Evolutionary conservation across 1,140 invertebrate genomes (phyloP), one percentile per base, ranked within the genome.

Genomic region (Bombus terrestris): DNA sequence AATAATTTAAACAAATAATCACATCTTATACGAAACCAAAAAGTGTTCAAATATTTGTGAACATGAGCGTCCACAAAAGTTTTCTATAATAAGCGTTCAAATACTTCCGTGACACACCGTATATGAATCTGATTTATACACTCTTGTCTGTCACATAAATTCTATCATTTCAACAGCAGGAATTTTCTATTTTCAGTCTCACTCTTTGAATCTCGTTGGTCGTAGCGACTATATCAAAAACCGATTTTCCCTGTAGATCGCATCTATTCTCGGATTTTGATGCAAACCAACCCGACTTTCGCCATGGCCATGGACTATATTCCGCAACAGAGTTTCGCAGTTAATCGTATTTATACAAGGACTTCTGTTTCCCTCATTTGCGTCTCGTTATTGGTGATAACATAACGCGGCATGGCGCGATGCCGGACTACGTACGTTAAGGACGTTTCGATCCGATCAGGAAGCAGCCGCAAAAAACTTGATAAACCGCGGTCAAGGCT

Each of bases 281-380:
- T 43, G 22, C 25, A 57, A 78, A 69, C 12, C n/a, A 64, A 25
- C 15, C 57, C 32, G 3, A 28, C 64, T 75, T 57, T 59, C 41
- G 53, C 57, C 87, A 84, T 80, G 76, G 59, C 81, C 81, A n/a
- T 87, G 85, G 39, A 73, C 72, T 79, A 87, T 39, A 81, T 84
- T 35, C 12, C 25, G 2, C 25, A 3, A 15, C 22, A 12, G 39
- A n/a, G 35, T 62, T 43, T 62, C 66, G 5, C 2, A 32, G 47
- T 79, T 88, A 75, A 83, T 82, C 62, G 53, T 35, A 74, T 41
- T 81, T 57, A 22, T 22, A 59, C 69, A 69, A 88, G 75, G 78
- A 77, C 64, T 57, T 59, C 39, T 59, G 69, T 73, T 59, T 64
- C 68, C 37, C 85, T 86, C 74, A 71, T 86, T 88, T 86, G 79